Percentiles rank a stretch among this genome's conserved stretches.
Conservation (phyloP, 2,888 invertebrate genomes). For the Trimorus sp. region DNA sequence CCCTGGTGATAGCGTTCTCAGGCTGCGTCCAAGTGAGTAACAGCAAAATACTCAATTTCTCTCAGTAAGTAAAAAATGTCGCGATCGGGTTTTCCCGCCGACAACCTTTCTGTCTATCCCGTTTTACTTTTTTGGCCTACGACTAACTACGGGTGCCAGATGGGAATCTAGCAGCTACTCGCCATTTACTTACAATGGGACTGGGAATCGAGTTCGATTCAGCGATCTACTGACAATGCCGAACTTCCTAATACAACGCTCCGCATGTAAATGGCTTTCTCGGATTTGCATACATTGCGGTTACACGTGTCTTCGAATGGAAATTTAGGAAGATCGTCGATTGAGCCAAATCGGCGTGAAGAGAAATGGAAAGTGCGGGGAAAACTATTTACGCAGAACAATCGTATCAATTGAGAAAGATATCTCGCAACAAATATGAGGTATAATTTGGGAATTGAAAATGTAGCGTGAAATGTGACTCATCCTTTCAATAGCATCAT, state of each 20-base stretch:
- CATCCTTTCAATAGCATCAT: too few species aligned
- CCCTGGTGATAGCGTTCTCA: conserved; percentile 84
- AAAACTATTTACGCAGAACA: too few species aligned
- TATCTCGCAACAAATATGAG: too few species aligned
- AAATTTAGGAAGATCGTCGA: conserved; percentile 11
- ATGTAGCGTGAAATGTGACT: too few species aligned
- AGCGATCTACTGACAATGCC: conserved; percentile 51
- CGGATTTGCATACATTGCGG: conserved; percentile 42
- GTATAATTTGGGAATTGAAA: too few species aligned
- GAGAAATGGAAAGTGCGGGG: too few species aligned
- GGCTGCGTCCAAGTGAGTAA: conserved; percentile 81
- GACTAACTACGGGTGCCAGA: conserved; percentile 3
- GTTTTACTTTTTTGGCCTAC: conserved; percentile 3
- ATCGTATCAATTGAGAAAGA: too few species aligned
- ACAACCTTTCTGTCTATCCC: conserved; percentile 1
- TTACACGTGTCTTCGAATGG: conserved; percentile 17
- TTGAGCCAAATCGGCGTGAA: neutral
- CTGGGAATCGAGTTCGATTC: conserved; percentile 45
- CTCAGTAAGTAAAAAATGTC: conserved; percentile 31
- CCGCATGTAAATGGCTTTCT: conserved; percentile 57
- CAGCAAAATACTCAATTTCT: conserved; percentile 21
- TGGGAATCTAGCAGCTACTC: conserved; percentile 42
- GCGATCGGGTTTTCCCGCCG: conserved; percentile 5
- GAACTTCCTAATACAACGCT: conserved; percentile 42
- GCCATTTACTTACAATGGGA: conserved; percentile 56